Evolutionary conservation across 1,140 invertebrate species (phyloP).

Genomic region (Aplysia californica): DNA sequence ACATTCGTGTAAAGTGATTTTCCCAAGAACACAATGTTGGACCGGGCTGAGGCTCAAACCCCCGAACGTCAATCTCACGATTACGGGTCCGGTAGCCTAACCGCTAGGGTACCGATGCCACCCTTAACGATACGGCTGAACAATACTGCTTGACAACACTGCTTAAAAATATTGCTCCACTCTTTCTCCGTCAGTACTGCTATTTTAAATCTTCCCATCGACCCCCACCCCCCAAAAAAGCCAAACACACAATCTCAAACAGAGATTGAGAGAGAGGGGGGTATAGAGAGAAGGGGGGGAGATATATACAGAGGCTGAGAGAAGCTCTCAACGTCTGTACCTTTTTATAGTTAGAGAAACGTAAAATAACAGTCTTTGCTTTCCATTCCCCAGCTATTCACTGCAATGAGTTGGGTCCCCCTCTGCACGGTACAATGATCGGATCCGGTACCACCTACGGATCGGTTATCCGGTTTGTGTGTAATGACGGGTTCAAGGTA

Average conservation of each 20-base stretch:
- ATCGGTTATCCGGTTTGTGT: slow-evolving; percentile 92
- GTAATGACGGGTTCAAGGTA: slow-evolving; percentile 91
- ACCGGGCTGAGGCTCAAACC: too few species aligned
- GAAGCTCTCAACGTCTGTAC: too few species aligned
- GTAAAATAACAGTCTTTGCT: neutral
- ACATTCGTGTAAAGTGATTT: too few species aligned
- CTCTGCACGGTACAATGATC: slow-evolving; percentile 89
- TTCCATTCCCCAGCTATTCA: slow-evolving; percentile 78
- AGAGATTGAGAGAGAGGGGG: neutral
- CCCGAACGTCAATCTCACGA: too few species aligned
- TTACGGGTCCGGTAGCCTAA: too few species aligned
- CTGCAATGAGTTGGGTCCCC: slow-evolving; percentile 87
- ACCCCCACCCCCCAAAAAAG: neutral
- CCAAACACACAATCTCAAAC: neutral
- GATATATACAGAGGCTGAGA: neutral
- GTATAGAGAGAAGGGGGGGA: neutral
- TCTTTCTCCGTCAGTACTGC: too few species aligned
- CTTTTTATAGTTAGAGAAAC: neutral
- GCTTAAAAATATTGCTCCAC: too few species aligned
- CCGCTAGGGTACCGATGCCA: too few species aligned
- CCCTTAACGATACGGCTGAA: too few species aligned
- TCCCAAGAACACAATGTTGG: too few species aligned
- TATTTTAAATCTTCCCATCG: neutral
- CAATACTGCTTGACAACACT: too few species aligned
- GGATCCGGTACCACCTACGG: slow-evolving; percentile 95